These are phyloP conservation scores for Dryomyza anilis DNA, from an alignment of 2,888 invertebrate species.

Conservation along the genomic window DNA sequence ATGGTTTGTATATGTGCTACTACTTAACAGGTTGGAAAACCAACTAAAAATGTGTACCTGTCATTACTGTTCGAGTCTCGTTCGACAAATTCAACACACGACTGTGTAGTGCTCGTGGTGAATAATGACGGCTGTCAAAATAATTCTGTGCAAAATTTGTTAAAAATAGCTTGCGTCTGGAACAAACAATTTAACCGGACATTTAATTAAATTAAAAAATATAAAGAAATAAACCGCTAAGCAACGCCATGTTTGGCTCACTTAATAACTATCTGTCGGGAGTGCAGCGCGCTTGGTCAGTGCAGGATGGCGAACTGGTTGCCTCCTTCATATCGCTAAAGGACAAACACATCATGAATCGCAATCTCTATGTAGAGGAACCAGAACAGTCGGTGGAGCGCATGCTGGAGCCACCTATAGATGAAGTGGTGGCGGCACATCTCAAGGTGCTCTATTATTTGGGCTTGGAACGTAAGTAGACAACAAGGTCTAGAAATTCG, in stretches of 20 bases:
- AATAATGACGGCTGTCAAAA: not conserved
- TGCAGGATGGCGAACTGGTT: slow-evolving; percentile 68
- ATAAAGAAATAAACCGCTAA: too few species aligned
- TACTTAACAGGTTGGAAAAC: too few species aligned
- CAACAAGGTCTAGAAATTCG: not conserved
- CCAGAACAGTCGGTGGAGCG: slow-evolving; percentile 74
- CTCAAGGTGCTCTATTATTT: slow-evolving; percentile 68
- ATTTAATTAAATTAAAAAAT: too few species aligned
- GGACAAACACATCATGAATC: slow-evolving; percentile 75
- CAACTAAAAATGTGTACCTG: too few species aligned
- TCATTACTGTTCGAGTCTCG: not conserved
- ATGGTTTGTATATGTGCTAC: too few species aligned
- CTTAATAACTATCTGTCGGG: slow-evolving; percentile 57
- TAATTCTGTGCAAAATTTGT: not conserved
- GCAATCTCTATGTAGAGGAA: slow-evolving; percentile 71
- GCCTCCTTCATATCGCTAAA: slow-evolving; percentile 69
- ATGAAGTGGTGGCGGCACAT: slow-evolving; percentile 77
- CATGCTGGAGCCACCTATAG: slow-evolving; percentile 73
- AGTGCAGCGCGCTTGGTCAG: slow-evolving; percentile 68
- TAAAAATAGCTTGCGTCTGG: not conserved
- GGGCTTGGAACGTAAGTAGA: slow-evolving; percentile 61
- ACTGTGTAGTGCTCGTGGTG: not conserved
- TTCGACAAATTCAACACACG: not conserved
- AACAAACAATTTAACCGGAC: too few species aligned
- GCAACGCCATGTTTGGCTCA: slow-evolving; percentile 49